Evolutionary conservation across 2,113 vertebrate genomes (phyloP).

Genomic region (Gavia stellata): DNA sequence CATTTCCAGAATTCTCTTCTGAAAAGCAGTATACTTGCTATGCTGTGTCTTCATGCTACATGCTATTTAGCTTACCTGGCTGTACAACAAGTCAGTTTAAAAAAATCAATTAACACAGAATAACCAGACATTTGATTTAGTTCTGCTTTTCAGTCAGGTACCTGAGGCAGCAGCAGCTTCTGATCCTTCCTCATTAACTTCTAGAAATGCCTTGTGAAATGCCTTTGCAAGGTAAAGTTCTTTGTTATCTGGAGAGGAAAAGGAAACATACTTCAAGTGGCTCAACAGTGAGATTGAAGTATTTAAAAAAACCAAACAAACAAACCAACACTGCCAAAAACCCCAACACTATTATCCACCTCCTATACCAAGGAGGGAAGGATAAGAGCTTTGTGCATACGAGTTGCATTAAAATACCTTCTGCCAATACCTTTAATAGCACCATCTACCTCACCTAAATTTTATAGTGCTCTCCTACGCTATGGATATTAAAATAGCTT

Average conservation of each 20-base stretch:
- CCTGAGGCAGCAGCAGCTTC: slow-evolving; percentile 95
- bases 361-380: neutral
- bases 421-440: neutral
- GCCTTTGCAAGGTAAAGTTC: slow-evolving; percentile 89
- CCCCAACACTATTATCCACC: neutral
- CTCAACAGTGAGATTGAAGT: neutral
- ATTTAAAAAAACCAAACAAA: neutral
- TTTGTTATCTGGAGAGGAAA: slow-evolving; percentile 78
- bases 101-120: slow-evolving; percentile 27
- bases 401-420: neutral
- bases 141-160: slow-evolving; percentile 53
- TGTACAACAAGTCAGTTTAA: neutral
- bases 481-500: neutral
- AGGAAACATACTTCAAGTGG: neutral
- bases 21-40: neutral
- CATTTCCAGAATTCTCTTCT: neutral
- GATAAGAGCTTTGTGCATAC: neutral
- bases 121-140: neutral
- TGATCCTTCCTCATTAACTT: slow-evolving; percentile 96
- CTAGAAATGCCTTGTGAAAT: slow-evolving; percentile 92
- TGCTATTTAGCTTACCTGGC: neutral
- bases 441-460: neutral
- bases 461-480: neutral
- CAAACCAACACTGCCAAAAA: neutral
- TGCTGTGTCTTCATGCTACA: neutral